Conservation (phyloP, 1,140 invertebrate species). For the Cepaea nemoralis region DNA sequence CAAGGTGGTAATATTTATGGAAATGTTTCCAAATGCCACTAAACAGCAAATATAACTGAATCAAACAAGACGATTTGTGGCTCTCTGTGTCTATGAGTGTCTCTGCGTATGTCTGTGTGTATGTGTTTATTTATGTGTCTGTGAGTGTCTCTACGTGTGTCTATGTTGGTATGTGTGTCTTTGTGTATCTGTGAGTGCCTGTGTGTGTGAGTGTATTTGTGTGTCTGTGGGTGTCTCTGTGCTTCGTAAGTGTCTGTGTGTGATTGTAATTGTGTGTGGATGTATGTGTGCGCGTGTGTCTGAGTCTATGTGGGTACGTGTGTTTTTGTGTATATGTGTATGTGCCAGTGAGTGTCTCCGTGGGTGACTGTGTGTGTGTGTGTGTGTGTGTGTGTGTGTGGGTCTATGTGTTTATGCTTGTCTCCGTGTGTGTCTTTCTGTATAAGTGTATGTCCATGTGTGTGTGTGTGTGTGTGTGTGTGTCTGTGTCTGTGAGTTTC, state of each 20-base stretch:
- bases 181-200: not conserved
- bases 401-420: conserved; percentile 21
- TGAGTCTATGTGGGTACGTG: not conserved
- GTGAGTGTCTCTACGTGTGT: not conserved
- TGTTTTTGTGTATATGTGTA: conserved; percentile 6
- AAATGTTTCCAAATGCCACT: too few relatives aligned
- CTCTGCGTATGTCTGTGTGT: too few relatives aligned
- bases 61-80: too few relatives aligned
- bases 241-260: too few relatives aligned
- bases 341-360: too few relatives aligned
- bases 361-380: conserved; percentile 20
- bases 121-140: conserved; percentile 7
- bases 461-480: not conserved
- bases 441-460: not conserved
- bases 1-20: too few relatives aligned
- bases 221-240: too few relatives aligned
- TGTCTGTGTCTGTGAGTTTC: not conserved
- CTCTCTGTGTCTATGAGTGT: too few relatives aligned
- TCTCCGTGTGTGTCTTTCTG: not conserved
- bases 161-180: not conserved
- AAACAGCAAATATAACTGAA: too few relatives aligned
- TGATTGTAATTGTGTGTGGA: not conserved
- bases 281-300: not conserved
- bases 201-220: not conserved
- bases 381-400: conserved; percentile 34